phyloP scores from a whole-genome alignment of 1,140 invertebrate species.

The Apis cerana region DNA sequence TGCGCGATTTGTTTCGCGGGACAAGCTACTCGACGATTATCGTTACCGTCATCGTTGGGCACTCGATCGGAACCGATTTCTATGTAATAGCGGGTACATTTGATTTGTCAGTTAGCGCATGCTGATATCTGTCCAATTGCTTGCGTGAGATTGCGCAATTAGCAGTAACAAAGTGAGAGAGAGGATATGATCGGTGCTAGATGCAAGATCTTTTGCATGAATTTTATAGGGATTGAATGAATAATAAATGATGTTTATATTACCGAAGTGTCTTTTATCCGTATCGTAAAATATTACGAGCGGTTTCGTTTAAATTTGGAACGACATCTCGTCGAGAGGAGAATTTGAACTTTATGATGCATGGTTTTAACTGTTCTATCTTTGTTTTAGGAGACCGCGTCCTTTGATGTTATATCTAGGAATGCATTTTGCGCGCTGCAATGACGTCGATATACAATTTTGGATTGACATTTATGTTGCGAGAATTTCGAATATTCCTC shows the following conservation, averaged over 20 bases:
- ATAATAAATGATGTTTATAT: background rate
- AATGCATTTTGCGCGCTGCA: constrained; percentile 19
- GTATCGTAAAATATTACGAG: background rate
- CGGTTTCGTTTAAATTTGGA: constrained; percentile 1
- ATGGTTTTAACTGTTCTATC: background rate
- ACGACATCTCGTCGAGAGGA: background rate
- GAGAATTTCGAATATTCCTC: constrained; percentile 29
- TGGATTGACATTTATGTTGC: constrained; percentile 43
- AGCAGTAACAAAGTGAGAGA: constrained; percentile 39
- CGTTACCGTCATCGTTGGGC: constrained; percentile 27
- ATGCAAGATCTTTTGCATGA: background rate
- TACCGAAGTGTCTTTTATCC: background rate
- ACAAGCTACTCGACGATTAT: constrained; percentile 3
- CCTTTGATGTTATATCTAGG: constrained; percentile 12
- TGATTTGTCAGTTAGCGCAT: constrained; percentile 38
- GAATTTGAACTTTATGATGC: background rate
- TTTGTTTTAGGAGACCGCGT: constrained; percentile 9
- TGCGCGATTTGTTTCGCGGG: constrained; percentile 10
- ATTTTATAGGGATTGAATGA: background rate
- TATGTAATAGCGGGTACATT: constrained; percentile 8
- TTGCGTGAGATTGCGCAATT: constrained; percentile 67
- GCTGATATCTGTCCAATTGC: constrained; percentile 48
- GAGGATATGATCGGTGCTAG: constrained; percentile 31
- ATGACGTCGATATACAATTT: constrained; percentile 52
- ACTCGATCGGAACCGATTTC: constrained; percentile 46